These are phyloP conservation scores for Danio choprae DNA, from an alignment of 2,797 vertebrate genomes.

Conservation along the genomic window DNA sequence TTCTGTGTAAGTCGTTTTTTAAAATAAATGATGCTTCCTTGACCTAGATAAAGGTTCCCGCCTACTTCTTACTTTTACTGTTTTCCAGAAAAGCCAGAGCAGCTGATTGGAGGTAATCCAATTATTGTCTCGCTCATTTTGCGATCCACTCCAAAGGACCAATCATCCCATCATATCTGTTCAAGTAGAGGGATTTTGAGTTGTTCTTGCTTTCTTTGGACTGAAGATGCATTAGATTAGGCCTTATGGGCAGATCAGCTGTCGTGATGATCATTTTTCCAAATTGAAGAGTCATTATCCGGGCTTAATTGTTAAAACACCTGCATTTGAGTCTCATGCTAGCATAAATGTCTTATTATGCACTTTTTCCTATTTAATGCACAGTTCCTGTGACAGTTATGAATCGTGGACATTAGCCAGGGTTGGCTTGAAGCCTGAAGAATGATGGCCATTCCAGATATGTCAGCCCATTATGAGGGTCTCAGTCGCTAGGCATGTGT, in stretches of 20 bases:
- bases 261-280: constrained; percentile 30
- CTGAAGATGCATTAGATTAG: constrained; percentile 31
- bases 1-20: constrained; percentile 43
- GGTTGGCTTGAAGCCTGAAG: constrained; percentile 12
- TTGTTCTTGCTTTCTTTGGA: constrained; percentile 40
- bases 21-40: constrained; percentile 45
- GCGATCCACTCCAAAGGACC: constrained; percentile 17
- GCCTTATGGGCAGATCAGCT: constrained; percentile 5
- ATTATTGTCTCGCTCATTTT: constrained; percentile 21
- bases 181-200: constrained; percentile 1
- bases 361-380: constrained; percentile 32
- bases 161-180: background rate
- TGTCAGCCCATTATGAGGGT: constrained; percentile 34
- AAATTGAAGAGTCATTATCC: background rate
- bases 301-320: constrained; percentile 38
- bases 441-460: constrained; percentile 44
- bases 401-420: constrained; percentile 25
- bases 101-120: constrained; percentile 41
- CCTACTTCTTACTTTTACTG: constrained; percentile 29
- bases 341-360: constrained; percentile 21
- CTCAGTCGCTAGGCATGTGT: constrained; percentile 41
- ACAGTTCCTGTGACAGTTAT: constrained; percentile 15
- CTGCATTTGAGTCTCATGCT: constrained; percentile 42
- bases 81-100: constrained; percentile 38
- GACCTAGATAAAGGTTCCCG: constrained; percentile 47